Base-by-base conservation (phyloP, 1,140 invertebrate genomes). In the Phocides pigmalion region DNA sequence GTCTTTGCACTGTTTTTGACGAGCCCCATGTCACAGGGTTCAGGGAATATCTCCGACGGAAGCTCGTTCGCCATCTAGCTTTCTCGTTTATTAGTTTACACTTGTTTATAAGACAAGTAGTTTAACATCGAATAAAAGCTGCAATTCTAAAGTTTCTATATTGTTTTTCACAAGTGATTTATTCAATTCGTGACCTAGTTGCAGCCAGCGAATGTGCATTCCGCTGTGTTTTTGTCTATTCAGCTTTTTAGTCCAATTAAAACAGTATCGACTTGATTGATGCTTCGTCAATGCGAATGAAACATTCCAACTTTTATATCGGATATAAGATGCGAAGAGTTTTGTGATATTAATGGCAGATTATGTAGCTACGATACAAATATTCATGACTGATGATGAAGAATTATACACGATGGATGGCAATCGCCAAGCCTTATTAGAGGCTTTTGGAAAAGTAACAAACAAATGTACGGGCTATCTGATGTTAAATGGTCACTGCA, bases 221-320 rank as follows among this genome's bases (percentile, higher is more conserved):
- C 20, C 28, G 35, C 17, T 22, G 35, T 8, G 17, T 54, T 54
- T 49, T 54, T 54, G 5, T 42, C n/a, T 56, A 56, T 56, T 42
- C 32, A 22, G 12, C 37, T 56, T 56, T 41, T 42, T 0, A 0
- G 12, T 41, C 35, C 51, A 56, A 56, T 56, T 56, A 56, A 41
- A 56, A 56, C 14, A 42, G 51, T 41, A 56, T 56, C 19, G 12
- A 56, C 6, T 3, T 14, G 19, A 20, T 6, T 39, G 11, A 39
- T 17, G 35, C 22, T 53, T 53, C 35, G 39, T 53, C 6, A 20
- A 14, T 22, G 3, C n/a, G 19, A 12, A 47, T 22, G 12, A 5
- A 47, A 47, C 9, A 12, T 47, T 47, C 9, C 22, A 47, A 47
- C 22, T 47, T 12, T 14, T 22, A 22, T 22, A 47, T 47, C 22